These are phyloP conservation scores for Drosophila navojoa DNA, from an alignment of 1,140 invertebrate genomes.

Conservation along the genomic window DNA sequence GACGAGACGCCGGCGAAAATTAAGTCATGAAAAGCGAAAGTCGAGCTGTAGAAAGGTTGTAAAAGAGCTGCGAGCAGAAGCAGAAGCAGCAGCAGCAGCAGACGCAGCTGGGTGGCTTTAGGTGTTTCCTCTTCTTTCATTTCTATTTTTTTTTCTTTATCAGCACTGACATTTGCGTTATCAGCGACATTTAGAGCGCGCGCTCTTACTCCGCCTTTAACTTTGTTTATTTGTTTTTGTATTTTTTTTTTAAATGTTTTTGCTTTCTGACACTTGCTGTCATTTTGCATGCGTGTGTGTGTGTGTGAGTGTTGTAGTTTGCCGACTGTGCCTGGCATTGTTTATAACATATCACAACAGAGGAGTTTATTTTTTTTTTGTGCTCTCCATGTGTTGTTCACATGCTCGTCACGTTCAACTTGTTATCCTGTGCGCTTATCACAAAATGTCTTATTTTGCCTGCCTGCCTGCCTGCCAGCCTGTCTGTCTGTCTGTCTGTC, in stretches of 20 bases:
- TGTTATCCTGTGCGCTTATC: slow-evolving; percentile 66
- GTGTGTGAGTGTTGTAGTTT: slow-evolving; percentile 34
- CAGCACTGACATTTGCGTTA: slow-evolving; percentile 44
- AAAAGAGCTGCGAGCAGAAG: not conserved
- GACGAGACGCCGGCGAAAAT: slow-evolving; percentile 47
- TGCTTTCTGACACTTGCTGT: slow-evolving; percentile 61
- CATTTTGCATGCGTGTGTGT: slow-evolving; percentile 22
- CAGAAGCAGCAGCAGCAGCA: too few species aligned
- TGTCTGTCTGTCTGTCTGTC: not conserved
- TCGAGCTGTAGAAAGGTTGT: slow-evolving; percentile 27
- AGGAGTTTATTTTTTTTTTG: slow-evolving; percentile 34
- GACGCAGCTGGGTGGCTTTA: not conserved
- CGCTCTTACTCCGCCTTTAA: not conserved
- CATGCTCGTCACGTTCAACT: slow-evolving; percentile 65
- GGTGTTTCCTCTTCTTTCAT: not conserved
- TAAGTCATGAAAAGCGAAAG: slow-evolving; percentile 62
- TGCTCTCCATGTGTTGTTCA: slow-evolving; percentile 26
- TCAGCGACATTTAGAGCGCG: slow-evolving; percentile 43
- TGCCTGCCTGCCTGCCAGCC: slow-evolving; percentile 21
- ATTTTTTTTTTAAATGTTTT: slow-evolving; percentile 46
- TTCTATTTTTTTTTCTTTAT: slow-evolving; percentile 20
- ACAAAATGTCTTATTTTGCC: slow-evolving; percentile 63
- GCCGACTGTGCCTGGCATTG: slow-evolving; percentile 43
- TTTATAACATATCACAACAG: slow-evolving; percentile 47
- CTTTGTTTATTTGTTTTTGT: slow-evolving; percentile 27